A percentile compares a stretch with the other conserved stretches of the same genome.
These are phyloP conservation scores for Sturnus vulgaris DNA, from an alignment of 2,113 vertebrate species.

Conservation along the genomic window DNA sequence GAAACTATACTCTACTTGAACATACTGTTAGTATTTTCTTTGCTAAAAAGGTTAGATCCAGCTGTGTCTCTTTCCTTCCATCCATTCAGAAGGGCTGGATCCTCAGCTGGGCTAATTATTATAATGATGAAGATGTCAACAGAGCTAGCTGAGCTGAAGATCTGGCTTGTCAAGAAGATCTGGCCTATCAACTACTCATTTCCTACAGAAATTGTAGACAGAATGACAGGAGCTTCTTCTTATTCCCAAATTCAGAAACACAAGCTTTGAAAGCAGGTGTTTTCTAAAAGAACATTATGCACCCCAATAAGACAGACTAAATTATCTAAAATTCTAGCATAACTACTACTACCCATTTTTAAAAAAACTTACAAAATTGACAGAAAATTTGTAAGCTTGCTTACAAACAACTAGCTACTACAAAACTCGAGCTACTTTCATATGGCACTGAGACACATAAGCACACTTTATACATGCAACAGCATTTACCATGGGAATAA, in stretches of 20 bases:
- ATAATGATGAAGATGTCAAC: fast-evolving
- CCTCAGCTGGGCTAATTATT: not conserved
- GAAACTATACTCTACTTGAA: not conserved
- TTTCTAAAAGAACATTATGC: not conserved
- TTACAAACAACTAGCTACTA: not conserved
- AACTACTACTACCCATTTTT: not conserved
- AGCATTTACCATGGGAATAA: not conserved
- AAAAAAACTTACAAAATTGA: not conserved
- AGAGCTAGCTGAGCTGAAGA: not conserved
- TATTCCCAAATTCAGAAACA: not conserved
- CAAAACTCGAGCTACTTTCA: not conserved
- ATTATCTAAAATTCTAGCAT: not conserved
- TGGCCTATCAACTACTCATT: not conserved
- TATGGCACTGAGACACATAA: not conserved
- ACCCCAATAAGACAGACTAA: not conserved
- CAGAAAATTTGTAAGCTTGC: not conserved
- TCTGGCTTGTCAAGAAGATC: not conserved
- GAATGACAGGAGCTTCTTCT: not conserved
- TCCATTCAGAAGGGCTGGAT: not conserved
- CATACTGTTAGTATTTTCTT: not conserved
- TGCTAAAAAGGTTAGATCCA: not conserved
- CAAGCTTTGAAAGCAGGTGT: not conserved
- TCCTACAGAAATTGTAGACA: not conserved
- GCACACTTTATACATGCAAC: not conserved
- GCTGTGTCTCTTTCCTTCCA: not conserved